A percentile compares a stretch with the other conserved stretches of the same genome.
Conservation (phyloP, 2,113 vertebrate genomes). For the Tetrao urogallus region DNA sequence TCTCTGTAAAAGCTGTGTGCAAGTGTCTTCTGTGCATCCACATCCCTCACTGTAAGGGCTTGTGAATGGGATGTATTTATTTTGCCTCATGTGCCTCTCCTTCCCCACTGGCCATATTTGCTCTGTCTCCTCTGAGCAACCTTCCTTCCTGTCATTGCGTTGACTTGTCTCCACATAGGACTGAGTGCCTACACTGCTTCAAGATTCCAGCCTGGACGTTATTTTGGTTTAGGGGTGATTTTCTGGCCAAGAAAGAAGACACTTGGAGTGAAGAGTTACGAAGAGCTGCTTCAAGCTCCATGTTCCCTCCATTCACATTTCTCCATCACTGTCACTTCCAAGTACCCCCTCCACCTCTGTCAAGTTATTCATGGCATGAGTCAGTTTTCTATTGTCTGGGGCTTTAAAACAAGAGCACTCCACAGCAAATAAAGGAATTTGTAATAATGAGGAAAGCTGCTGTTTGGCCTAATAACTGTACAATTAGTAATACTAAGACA, state of each 20-base stretch:
- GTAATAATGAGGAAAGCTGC: slow-evolving; percentile 27
- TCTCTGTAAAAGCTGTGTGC: neutral
- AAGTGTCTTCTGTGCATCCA: neutral
- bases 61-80: neutral
- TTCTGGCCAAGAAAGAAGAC: neutral
- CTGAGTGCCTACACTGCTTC: neutral
- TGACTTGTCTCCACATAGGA: too few relatives aligned
- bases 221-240: neutral
- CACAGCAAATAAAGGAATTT: slow-evolving; percentile 31
- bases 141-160: too few relatives aligned
- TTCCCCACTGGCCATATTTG: neutral
- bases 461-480: slow-evolving; percentile 44
- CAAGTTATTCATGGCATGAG: neutral
- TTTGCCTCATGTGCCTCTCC: neutral
- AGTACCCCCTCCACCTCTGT: neutral
- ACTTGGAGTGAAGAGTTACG: neutral
- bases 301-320: accelerated
- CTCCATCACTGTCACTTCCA: neutral
- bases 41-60: neutral
- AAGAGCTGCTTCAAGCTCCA: accelerated
- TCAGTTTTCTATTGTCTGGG: neutral
- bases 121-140: neutral
- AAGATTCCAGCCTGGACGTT: neutral
- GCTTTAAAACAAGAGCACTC: slow-evolving; percentile 6
- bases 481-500: slow-evolving; percentile 56